These are phyloP conservation scores for Graphium colonna DNA, from an alignment of 2,888 invertebrate genomes.

Conservation along the genomic window DNA sequence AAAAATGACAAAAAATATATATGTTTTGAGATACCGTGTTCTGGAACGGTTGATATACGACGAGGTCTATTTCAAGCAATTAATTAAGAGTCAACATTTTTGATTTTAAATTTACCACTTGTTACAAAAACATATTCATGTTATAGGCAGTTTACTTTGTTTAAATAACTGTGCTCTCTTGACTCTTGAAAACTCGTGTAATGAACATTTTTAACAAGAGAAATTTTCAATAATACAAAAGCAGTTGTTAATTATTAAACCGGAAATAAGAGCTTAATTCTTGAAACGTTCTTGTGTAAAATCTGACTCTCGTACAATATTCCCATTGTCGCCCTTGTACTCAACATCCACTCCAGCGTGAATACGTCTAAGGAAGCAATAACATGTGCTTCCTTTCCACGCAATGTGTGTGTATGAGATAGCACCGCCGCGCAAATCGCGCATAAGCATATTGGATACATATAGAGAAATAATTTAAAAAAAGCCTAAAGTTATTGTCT, in stretches of 20 bases:
- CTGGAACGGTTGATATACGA: too few relatives aligned
- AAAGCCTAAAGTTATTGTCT: too few relatives aligned
- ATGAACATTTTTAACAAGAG: not conserved
- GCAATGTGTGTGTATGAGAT: constrained; percentile 1
- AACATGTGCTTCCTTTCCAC: constrained; percentile 12
- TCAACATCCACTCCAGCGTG: constrained; percentile 12
- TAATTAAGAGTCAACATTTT: too few relatives aligned
- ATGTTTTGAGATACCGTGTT: too few relatives aligned
- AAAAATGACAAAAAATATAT: too few relatives aligned
- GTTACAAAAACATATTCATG: too few relatives aligned
- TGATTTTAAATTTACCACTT: too few relatives aligned
- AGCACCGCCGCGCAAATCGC: constrained; percentile 7
- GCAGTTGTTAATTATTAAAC: not conserved
- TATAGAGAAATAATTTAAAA: too few relatives aligned
- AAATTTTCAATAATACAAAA: not conserved
- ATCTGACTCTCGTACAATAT: not conserved
- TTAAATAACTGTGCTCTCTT: too few relatives aligned
- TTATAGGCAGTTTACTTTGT: too few relatives aligned
- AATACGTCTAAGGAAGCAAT: constrained; percentile 14
- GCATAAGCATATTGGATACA: constrained; percentile 14
- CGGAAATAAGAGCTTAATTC: not conserved
- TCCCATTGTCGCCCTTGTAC: not conserved
- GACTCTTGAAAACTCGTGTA: too few relatives aligned
- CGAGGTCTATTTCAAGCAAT: too few relatives aligned
- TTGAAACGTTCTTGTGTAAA: not conserved